Evolutionary conservation across 2,113 vertebrate species (phyloP).

Genomic region (Sprattus sprattus): DNA sequence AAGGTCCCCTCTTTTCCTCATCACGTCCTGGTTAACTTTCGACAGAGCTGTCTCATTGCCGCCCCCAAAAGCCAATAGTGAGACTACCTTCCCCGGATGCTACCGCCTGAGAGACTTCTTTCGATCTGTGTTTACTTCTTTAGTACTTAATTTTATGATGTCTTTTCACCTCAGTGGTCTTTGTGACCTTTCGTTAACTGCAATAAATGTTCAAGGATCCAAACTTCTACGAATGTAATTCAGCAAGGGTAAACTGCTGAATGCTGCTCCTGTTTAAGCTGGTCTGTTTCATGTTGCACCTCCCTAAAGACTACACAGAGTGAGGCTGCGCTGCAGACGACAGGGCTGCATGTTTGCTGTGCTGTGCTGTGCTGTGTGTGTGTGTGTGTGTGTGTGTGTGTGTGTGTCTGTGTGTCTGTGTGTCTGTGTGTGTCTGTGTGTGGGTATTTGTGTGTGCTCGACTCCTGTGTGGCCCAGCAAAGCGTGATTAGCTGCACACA

Average conservation of each 20-base stretch:
- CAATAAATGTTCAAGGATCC: neutral
- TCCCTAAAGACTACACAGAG: neutral
- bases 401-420: neutral
- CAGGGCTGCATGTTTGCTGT: neutral
- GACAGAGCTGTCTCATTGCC: slow-evolving; percentile 41
- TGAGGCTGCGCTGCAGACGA: neutral
- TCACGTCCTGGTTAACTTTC: slow-evolving; percentile 43
- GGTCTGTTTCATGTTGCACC: neutral
- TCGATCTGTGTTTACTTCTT: too few relatives aligned
- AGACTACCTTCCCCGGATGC: neutral
- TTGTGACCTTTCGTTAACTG: neutral
- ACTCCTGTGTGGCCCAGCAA: neutral
- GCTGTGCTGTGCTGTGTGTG: neutral
- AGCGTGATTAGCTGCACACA: neutral
- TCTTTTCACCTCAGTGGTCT: too few relatives aligned
- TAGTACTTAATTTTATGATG: too few relatives aligned
- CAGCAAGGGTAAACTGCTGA: neutral
- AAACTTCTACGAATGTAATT: neutral
- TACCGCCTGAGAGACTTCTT: too few relatives aligned
- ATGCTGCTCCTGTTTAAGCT: neutral
- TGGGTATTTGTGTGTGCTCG: neutral
- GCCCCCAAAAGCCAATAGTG: slow-evolving; percentile 43
- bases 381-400: neutral
- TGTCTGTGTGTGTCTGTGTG: neutral
- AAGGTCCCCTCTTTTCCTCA: slow-evolving; percentile 47